A percentile compares a stretch with the other conserved stretches of the same genome.
phyloP scores from a whole-genome alignment of 2,797 vertebrate genomes.

The Lagocephalus sceleratus region DNA sequence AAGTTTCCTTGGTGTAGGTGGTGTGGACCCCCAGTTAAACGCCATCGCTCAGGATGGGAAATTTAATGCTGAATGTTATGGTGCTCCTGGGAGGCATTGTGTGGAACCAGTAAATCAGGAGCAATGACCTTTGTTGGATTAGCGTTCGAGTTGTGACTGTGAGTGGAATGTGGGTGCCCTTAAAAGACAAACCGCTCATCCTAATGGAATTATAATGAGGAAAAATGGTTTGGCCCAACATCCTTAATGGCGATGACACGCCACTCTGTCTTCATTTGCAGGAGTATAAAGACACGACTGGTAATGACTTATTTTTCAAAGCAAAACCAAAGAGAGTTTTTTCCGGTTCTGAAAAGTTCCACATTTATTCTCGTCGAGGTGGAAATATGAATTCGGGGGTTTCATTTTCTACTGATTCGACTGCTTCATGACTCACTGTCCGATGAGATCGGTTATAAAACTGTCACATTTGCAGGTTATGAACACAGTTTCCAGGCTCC shows the following conservation, averaged over 20 bases:
- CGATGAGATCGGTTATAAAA: conserved; percentile 20
- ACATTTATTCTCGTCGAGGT: conserved; percentile 1
- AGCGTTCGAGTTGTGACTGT: conserved; percentile 55
- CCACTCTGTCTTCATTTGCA: conserved; percentile 30
- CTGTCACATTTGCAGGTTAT: conserved; percentile 39
- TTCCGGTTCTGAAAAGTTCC: conserved; percentile 5
- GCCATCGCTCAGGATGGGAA: conserved; percentile 63
- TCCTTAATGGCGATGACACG: conserved; percentile 21
- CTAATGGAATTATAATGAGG: conserved; percentile 54
- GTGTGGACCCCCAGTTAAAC: conserved; percentile 45
- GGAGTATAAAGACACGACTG: conserved; percentile 11
- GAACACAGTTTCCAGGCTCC: conserved; percentile 21
- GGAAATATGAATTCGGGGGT: conserved; percentile 4
- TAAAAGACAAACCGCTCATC: conserved; percentile 49
- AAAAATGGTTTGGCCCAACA: conserved; percentile 27
- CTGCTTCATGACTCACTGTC: conserved; percentile 11
- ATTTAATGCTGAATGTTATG: conserved; percentile 62
- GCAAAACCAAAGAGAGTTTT: conserved; percentile 6
- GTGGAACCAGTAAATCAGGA: conserved; percentile 68
- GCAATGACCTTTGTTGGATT: conserved; percentile 61
- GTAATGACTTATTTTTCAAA: conserved; percentile 13
- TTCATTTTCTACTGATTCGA: conserved; percentile 14
- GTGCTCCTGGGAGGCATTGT: conserved; percentile 62
- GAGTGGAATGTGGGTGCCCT: conserved; percentile 58
- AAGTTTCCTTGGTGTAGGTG: conserved; percentile 48